Evolutionary conservation across 92 coral and sea anemone species (phyloP).

Genomic region (Epizoanthus fatuus): DNA sequence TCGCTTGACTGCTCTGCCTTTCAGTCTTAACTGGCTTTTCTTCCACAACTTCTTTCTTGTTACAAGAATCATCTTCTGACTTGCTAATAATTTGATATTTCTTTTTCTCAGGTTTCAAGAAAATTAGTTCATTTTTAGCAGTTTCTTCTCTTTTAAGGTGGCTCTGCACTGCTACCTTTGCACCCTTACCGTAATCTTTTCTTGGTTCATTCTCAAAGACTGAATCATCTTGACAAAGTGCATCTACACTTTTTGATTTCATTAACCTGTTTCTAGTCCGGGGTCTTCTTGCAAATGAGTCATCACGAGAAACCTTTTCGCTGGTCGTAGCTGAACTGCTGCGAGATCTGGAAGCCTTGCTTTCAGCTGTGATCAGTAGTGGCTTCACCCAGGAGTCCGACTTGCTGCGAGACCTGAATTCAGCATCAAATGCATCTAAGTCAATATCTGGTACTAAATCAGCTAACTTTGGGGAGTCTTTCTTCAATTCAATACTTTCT

Average conservation of each 20-base stretch:
- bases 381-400: slow-evolving; percentile 88
- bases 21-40: not conserved
- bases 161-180: slow-evolving; percentile 23
- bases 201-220: slow-evolving; percentile 13
- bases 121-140: not conserved
- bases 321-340: slow-evolving; percentile 54
- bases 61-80: not conserved
- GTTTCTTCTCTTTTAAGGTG: slow-evolving; percentile 13
- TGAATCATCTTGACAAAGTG: slow-evolving; percentile 47
- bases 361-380: slow-evolving; percentile 21
- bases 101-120: slow-evolving; percentile 6
- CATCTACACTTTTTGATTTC: slow-evolving; percentile 84
- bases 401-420: slow-evolving; percentile 75
- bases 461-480: slow-evolving; percentile 71
- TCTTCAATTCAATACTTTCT: slow-evolving; percentile 72
- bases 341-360: slow-evolving; percentile 57
- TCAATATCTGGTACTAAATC: slow-evolving; percentile 85
- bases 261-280: slow-evolving; percentile 47
- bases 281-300: slow-evolving; percentile 64
- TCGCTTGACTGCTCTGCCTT: not conserved
- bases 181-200: slow-evolving; percentile 46
- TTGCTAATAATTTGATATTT: not conserved
- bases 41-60: not conserved
- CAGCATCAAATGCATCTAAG: slow-evolving; percentile 50
- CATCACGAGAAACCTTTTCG: slow-evolving; percentile 65